A percentile compares a stretch with the other conserved stretches of the same genome.
Conservation (phyloP, 1,140 invertebrate genomes). For the Amphibalanus amphitrite region DNA sequence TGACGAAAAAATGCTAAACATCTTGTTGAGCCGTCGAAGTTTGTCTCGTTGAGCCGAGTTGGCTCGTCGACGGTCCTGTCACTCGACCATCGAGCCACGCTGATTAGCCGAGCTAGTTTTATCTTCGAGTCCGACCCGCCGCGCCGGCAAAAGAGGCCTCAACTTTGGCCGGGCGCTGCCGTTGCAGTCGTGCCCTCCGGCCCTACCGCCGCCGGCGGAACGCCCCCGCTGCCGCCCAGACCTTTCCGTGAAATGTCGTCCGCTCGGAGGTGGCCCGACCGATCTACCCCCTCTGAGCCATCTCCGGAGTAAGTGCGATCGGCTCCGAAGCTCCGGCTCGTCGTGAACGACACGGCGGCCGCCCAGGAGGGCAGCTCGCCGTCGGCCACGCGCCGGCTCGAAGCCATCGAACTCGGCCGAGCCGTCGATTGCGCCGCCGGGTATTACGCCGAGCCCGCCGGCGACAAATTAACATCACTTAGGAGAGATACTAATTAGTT, state of each 20-base stretch:
- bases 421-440: background rate
- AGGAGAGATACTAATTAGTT: constrained; percentile 2
- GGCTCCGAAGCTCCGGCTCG: background rate
- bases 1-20: background rate
- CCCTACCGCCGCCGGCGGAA: too few species aligned
- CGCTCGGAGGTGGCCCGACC: too few species aligned
- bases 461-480: background rate
- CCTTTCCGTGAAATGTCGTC: too few species aligned
- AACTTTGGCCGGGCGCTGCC: background rate
- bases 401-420: background rate
- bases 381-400: too few species aligned
- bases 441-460: background rate
- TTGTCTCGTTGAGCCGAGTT: background rate
- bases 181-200: too few species aligned
- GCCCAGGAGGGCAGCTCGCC: background rate
- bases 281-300: too few species aligned
- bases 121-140: background rate
- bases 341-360: background rate
- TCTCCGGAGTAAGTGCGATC: background rate
- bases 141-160: background rate
- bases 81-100: background rate
- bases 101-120: background rate
- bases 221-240: too few species aligned
- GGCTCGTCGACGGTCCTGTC: background rate
- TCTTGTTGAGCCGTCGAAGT: background rate